phyloP scores from a whole-genome alignment of 2,888 invertebrate species.

The Sympetrum striolatum region DNA sequence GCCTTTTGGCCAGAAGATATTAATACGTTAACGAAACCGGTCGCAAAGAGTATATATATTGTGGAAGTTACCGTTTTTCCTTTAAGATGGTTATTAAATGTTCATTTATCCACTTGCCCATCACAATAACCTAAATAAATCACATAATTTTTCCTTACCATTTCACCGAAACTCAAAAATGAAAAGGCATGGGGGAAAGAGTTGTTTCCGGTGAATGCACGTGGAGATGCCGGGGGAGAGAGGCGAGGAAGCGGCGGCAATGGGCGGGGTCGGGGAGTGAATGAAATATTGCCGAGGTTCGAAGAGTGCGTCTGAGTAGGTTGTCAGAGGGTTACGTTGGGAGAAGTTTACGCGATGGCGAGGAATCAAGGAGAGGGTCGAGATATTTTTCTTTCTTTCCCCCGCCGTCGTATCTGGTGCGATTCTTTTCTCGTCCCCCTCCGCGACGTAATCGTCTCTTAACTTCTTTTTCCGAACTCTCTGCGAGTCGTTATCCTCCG shows the following conservation, averaged over 20 bases:
- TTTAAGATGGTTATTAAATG: too few relatives aligned
- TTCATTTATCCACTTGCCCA: too few relatives aligned
- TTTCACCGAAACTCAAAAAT: neutral
- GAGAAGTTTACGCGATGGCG: neutral
- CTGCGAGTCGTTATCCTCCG: slow-evolving; percentile 1
- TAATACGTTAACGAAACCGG: too few relatives aligned
- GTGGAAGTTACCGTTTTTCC: too few relatives aligned
- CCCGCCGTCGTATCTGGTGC: neutral
- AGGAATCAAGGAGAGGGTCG: neutral
- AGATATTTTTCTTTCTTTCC: neutral
- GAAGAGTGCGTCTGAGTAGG: neutral
- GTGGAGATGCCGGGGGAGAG: too few relatives aligned
- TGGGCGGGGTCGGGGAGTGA: neutral
- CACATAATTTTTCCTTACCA: too few relatives aligned
- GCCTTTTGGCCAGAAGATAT: too few relatives aligned
- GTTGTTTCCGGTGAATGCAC: neutral
- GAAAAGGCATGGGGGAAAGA: neutral
- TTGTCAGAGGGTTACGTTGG: neutral
- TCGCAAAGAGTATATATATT: too few relatives aligned
- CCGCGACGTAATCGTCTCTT: neutral
- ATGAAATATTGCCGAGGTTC: slow-evolving; percentile 28
- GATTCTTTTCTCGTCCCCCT: neutral
- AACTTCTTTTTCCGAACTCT: neutral
- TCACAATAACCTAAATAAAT: too few relatives aligned
- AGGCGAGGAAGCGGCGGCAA: neutral